phyloP scores from a whole-genome alignment of 1,140 invertebrate genomes.

The Bombus sibiricus region DNA sequence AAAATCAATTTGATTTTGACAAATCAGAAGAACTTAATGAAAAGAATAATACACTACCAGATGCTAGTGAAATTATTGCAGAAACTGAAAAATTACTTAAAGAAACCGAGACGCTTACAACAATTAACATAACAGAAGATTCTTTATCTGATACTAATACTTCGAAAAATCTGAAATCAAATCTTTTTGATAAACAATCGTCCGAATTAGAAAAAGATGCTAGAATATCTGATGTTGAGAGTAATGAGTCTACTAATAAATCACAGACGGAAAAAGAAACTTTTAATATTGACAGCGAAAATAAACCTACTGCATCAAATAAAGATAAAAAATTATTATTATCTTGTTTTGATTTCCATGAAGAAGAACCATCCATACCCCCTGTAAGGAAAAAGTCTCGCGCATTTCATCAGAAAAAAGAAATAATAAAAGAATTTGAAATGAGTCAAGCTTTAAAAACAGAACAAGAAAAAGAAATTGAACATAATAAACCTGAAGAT shows the following conservation, averaged over 20 bases:
- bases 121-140: slow-evolving; percentile 44
- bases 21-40: slow-evolving; percentile 43
- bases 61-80: slow-evolving; percentile 65
- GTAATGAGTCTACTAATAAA: slow-evolving; percentile 42
- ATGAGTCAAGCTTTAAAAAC: slow-evolving; percentile 78
- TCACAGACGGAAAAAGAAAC: slow-evolving; percentile 45
- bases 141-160: slow-evolving; percentile 18
- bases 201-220: slow-evolving; percentile 31
- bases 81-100: slow-evolving; percentile 75
- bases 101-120: slow-evolving; percentile 72
- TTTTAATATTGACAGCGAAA: slow-evolving; percentile 58
- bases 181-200: slow-evolving; percentile 41
- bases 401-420: slow-evolving; percentile 79
- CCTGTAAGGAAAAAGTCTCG: slow-evolving; percentile 81
- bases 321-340: slow-evolving; percentile 78
- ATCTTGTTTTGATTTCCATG: slow-evolving; percentile 85
- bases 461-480: slow-evolving; percentile 58
- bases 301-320: slow-evolving; percentile 61
- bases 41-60: slow-evolving; percentile 28
- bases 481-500: slow-evolving; percentile 45
- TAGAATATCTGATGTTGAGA: slow-evolving; percentile 3
- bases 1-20: slow-evolving; percentile 43
- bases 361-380: slow-evolving; percentile 80
- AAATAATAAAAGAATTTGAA: slow-evolving; percentile 81
- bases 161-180: slow-evolving; percentile 29